Evolutionary conservation across 53 echinoderm and acorn worm species (phyloP).

Genomic region (Holothuria scabra): DNA sequence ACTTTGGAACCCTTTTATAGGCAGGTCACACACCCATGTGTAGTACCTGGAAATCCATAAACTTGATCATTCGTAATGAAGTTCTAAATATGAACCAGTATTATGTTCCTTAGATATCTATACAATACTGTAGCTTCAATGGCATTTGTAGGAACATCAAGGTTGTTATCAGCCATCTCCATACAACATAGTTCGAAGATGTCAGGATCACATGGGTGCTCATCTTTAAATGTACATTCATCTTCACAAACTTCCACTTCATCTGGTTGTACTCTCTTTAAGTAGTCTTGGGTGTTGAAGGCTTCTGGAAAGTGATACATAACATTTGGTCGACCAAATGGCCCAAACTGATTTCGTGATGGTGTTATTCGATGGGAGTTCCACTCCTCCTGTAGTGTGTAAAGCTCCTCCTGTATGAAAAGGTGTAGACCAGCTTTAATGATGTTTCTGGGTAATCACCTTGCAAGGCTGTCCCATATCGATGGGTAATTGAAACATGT

Average conservation of each 20-base stretch:
- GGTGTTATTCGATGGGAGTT: constrained; percentile 17
- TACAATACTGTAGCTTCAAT: constrained; percentile 13
- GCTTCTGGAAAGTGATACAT: constrained; percentile 22
- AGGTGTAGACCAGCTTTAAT: no score
- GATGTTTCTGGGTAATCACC: no score
- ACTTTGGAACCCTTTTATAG: no score
- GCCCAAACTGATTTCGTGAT: constrained; percentile 24
- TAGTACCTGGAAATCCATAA: no score
- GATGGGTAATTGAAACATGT: no score
- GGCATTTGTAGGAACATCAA: not conserved
- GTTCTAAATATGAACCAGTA: no score
- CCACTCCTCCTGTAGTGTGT: constrained; percentile 23
- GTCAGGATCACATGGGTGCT: constrained; percentile 10
- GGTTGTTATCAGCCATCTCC: constrained; percentile 13
- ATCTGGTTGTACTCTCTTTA: constrained; percentile 16
- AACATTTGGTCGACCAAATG: constrained; percentile 15
- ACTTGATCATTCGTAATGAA: no score
- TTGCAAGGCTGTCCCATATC: no score
- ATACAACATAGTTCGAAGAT: constrained; percentile 27
- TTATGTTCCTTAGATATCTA: not conserved
- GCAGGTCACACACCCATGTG: no score
- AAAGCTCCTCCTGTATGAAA: not conserved
- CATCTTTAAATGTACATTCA: not conserved
- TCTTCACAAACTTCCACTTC: constrained; percentile 29
- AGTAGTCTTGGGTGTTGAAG: not conserved